Base-by-base conservation (phyloP, 2,888 invertebrate species). In the Blomia tropicalis region DNA sequence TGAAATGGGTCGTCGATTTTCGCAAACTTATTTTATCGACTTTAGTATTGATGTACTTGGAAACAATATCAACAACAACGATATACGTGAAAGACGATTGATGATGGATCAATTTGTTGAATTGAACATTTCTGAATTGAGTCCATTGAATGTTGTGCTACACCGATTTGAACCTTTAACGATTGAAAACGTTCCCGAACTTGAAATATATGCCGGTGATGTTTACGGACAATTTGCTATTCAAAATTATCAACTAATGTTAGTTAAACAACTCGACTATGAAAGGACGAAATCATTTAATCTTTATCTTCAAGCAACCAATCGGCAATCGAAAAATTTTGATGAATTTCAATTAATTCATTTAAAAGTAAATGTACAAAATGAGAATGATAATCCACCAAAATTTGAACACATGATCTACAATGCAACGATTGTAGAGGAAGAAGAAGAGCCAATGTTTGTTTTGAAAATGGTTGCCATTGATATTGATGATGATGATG, bases 361-460 rank as follows among this genome's bases (percentile, higher is more conserved):
- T 72, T 76, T 90, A 53, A 87, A 86, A 2, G 67, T 73, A 30
- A 56, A 62, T 22, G 71, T 76, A 3, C 67, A 68, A 27, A 76
- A 76, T 66, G 72, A 71, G 54, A 76, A 76, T 67, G 75, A 76
- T 67, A 74, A 75, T 64, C 66, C 70, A 5, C 76, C 76, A 0
- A 75, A 84, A 0, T 87, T 91, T 76, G 84, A 84, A 69, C 82
- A 79, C 63, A 74, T 81, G 0, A 77, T 89, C 23, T 93, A 92
- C 73, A 87, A 87, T 70, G 84, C 88, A 0, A 82, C 85, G 2
- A 81, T 93, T 3, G 72, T 82, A 60, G 95, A 95, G 77, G 89
- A 89, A 76, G 87, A 89, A 53, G 68, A 69, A 19, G 72, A 73
- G 23, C 85, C 88, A 0, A 79, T 83, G 70, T 74, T 82, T 41